phyloP scores from a whole-genome alignment of 2,888 invertebrate genomes.

The Meliscaeva auricollis region DNA sequence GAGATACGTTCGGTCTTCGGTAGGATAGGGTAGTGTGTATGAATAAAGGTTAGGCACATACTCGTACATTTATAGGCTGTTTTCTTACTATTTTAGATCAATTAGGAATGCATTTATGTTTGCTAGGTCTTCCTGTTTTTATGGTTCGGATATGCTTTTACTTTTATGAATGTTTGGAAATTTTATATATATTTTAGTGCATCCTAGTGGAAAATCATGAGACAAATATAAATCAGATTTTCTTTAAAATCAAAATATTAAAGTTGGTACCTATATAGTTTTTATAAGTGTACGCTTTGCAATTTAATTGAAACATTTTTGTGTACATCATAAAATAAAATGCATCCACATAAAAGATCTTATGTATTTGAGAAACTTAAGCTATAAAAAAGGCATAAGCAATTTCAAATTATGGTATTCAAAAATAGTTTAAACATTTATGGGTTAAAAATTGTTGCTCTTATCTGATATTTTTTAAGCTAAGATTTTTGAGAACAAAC shows the following conservation, averaged over 20 bases:
- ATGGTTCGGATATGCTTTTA: constrained; percentile 9
- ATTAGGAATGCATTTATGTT: constrained; percentile 64
- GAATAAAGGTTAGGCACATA: constrained; percentile 23
- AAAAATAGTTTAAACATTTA: no score
- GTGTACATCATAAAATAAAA: no score
- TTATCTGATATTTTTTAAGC: no score
- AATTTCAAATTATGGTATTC: no score
- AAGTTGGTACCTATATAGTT: background rate
- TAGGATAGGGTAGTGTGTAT: background rate
- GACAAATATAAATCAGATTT: background rate
- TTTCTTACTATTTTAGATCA: constrained; percentile 59
- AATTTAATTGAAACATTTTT: background rate
- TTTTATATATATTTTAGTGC: constrained; percentile 8
- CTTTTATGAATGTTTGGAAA: constrained; percentile 8
- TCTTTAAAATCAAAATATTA: background rate
- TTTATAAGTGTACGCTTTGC: background rate
- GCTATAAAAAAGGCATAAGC: no score
- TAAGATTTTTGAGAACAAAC: no score
- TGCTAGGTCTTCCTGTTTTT: background rate
- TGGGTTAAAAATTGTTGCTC: no score
- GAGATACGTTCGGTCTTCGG: constrained; percentile 31
- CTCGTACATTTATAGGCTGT: constrained; percentile 28
- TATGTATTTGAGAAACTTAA: no score
- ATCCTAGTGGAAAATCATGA: background rate
- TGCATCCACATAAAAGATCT: no score